Conservation (phyloP, 1,140 invertebrate genomes). For the Platyscapa corneri region DNA sequence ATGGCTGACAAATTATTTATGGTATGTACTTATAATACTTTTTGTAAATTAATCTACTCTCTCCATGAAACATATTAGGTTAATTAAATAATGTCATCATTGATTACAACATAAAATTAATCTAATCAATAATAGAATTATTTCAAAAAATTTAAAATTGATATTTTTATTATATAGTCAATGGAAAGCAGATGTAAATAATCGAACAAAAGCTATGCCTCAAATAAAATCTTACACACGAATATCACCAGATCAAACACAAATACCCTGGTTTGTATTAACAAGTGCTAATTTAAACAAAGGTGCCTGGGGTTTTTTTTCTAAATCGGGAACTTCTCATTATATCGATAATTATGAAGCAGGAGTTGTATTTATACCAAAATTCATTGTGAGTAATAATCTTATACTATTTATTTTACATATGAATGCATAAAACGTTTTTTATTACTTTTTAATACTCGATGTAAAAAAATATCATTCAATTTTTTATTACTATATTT, state of each 20-base stretch:
- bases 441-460: too few relatives aligned
- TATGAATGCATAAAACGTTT: neutral
- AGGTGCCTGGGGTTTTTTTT: constrained; percentile 90
- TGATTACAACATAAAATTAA: neutral
- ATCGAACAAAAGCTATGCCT: constrained; percentile 87
- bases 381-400: constrained; percentile 82
- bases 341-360: constrained; percentile 92
- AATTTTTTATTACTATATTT: too few relatives aligned
- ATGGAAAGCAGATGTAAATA: constrained; percentile 84
- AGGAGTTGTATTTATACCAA: constrained; percentile 92
- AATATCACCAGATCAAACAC: constrained; percentile 79
- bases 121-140: neutral
- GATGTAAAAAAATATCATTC: too few relatives aligned
- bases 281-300: constrained; percentile 97
- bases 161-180: constrained; percentile 77
- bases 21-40: constrained; percentile 76
- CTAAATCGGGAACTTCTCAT: constrained; percentile 77
- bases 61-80: too few relatives aligned
- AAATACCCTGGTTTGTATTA: constrained; percentile 87
- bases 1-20: constrained; percentile 86
- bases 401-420: constrained; percentile 53
- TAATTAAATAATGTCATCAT: too few relatives aligned
- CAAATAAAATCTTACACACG: constrained; percentile 95
- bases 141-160: neutral
- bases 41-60: constrained; percentile 1